Base-by-base conservation (phyloP, 2,113 vertebrate genomes). In the Antidorcas marsupialis region DNA sequence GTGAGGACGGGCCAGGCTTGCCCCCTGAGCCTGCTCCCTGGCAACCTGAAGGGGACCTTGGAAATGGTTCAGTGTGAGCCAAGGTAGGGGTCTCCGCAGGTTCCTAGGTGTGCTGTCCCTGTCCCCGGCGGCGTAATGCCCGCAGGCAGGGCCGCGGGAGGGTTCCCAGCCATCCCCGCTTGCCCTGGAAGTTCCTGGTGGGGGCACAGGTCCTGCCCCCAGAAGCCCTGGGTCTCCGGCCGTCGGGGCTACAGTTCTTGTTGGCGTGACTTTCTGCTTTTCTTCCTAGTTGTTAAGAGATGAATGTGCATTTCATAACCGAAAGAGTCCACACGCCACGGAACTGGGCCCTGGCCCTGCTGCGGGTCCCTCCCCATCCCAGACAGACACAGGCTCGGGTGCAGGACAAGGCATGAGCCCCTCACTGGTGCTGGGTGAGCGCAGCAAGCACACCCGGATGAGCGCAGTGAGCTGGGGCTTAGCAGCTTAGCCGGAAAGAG, bases 291-390 rank as follows among this genome's bases (percentile, higher is more conserved):
- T 23, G 9, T 79, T 16, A 25, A 14, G 43, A 17, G 13, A 36
- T 13, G n/a, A 39, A 17, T 9, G 59, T 9, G 8, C 7, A 2
- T 60, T 59, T 97, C 30, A 17, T 9, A 16, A 14, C 19, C 0
- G 7, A 33, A 7, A 45, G 60, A 36, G 11, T 39, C 14, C 17
- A 6, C 9, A 17, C 3, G 17, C 17, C 62, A 1, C 16, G 55
- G 33, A 74, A 2, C 47, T 33, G 39, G n/a, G 28, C 50, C 15
- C 6, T 1, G 0, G 3, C 47, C 52, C 60, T 4, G 1, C n/a
- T 0, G 16, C 7, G 7, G 82, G 71, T 2, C 53, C 36, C 19
- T 14, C 71, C 39, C 23, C 7, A 43, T 25, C 12, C 71, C 11
- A 0, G 36, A 76, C 67, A 43, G 71, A 76, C 71, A 3, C 12